phyloP scores from a whole-genome alignment of 1,140 invertebrate genomes.

The Hirudo medicinalis region DNA sequence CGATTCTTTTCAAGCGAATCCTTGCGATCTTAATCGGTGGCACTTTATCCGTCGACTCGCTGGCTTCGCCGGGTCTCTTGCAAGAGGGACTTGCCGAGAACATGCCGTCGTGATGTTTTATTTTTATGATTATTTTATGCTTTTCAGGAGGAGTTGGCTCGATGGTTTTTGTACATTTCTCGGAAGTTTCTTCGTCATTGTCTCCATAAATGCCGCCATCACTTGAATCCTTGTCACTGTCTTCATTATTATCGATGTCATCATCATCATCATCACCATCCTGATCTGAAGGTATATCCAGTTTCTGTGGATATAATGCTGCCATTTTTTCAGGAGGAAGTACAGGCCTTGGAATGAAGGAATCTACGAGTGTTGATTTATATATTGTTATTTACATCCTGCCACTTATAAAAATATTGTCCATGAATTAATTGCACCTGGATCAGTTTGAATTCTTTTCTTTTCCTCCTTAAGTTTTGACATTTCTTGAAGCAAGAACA shows the following conservation, averaged over 20 bases:
- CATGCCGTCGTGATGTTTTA: background rate
- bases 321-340: conserved; percentile 7
- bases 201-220: background rate
- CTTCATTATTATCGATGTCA: too few species aligned
- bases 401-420: too few species aligned
- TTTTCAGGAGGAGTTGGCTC: too few species aligned
- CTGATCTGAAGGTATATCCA: background rate
- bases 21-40: background rate
- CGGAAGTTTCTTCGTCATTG: background rate
- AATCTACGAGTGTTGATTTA: background rate
- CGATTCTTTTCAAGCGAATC: conserved; percentile 3
- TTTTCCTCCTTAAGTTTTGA: background rate
- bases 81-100: background rate
- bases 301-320: background rate
- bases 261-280: background rate
- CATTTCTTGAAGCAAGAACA: conserved; percentile 8
- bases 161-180: background rate
- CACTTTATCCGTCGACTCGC: background rate
- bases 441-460: background rate
- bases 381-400: too few species aligned
- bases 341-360: conserved; percentile 8
- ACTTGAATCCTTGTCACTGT: background rate
- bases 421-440: background rate
- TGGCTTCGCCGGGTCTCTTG: background rate
- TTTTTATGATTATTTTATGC: too few species aligned